Evolutionary conservation across 2,888 invertebrate genomes (phyloP).

Genomic region (Diachrysia chrysitis): DNA sequence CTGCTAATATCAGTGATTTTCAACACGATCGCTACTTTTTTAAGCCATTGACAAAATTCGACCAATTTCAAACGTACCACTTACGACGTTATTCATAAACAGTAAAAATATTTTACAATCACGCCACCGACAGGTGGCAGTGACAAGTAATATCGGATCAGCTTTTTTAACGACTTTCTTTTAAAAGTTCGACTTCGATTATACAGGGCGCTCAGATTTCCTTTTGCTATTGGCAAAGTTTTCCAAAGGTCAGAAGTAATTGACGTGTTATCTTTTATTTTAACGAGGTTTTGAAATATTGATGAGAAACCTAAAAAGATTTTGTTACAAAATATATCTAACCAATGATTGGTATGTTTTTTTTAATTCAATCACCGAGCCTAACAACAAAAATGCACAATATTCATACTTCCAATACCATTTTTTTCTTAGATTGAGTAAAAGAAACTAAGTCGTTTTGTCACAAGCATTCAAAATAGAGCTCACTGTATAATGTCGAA

Average conservation of each 20-base stretch:
- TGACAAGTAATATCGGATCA: slow-evolving; percentile 74
- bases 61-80: slow-evolving; percentile 30
- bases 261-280: slow-evolving; percentile 43
- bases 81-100: slow-evolving; percentile 57
- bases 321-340: neutral
- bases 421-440: neutral
- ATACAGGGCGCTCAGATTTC: slow-evolving; percentile 68
- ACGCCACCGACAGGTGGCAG: slow-evolving; percentile 80
- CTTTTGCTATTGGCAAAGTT: slow-evolving; percentile 58
- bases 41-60: neutral
- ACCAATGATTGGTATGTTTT: neutral
- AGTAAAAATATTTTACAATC: slow-evolving; percentile 75
- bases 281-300: slow-evolving; percentile 43
- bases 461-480: slow-evolving; percentile 14
- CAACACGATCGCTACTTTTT: neutral
- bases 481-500: slow-evolving; percentile 72
- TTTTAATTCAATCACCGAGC: neutral
- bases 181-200: slow-evolving; percentile 68
- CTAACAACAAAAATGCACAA: too few species aligned
- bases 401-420: too few species aligned
- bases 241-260: slow-evolving; percentile 54
- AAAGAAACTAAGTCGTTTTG: neutral
- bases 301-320: neutral
- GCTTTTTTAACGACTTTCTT: slow-evolving; percentile 71
- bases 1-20: neutral